Evolutionary conservation across 2,113 vertebrate genomes (phyloP).

Genomic region (Cricetomys ansorgei): DNA sequence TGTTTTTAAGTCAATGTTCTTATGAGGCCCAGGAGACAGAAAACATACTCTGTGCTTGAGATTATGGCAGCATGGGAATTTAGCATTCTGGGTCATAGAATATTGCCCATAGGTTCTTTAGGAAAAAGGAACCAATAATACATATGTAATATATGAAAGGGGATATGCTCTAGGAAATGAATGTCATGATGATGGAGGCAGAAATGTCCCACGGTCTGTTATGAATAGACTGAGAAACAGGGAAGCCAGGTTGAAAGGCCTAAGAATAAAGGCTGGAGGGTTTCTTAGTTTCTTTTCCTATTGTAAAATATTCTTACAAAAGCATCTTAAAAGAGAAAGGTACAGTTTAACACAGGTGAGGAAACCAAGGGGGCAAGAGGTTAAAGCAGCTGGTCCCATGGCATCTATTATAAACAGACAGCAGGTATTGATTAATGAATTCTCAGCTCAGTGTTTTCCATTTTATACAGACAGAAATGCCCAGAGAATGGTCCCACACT

Average conservation of each 20-base stretch:
- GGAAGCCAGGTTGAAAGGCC: not conserved
- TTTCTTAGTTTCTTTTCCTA: no score
- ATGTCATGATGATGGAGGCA: not conserved
- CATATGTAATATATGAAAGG: not conserved
- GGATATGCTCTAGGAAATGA: not conserved
- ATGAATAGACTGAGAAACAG: not conserved
- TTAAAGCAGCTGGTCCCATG: not conserved
- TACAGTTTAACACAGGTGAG: no score
- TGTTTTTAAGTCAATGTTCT: not conserved
- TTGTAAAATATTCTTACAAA: not conserved
- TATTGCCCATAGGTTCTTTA: not conserved
- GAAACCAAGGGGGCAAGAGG: no score
- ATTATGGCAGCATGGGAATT: not conserved
- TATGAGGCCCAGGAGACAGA: not conserved
- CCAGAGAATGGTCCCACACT: no score
- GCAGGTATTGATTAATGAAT: not conserved
- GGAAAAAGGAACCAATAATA: not conserved
- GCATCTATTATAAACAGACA: not conserved
- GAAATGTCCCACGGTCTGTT: not conserved
- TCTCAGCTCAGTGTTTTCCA: not conserved
- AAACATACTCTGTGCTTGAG: not conserved
- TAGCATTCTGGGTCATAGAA: not conserved
- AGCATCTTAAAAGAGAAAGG: not conserved
- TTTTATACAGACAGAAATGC: not conserved
- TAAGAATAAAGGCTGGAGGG: not conserved